Evolutionary conservation across 2,113 vertebrate species (phyloP).

Genomic region (Lampris incognitus): DNA sequence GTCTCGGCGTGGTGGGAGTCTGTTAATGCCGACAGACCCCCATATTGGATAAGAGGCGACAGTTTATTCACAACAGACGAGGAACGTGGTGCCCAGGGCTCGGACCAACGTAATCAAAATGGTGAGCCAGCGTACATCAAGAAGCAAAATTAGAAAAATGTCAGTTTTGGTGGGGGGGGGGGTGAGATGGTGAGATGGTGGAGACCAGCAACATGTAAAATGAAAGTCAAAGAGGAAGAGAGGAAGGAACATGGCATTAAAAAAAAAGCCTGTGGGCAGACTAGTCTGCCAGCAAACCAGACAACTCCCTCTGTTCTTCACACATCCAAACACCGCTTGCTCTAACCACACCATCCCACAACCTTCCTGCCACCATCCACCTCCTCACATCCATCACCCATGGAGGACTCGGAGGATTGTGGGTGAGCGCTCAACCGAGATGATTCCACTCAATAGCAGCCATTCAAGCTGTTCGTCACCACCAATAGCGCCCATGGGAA

Average conservation of each 20-base stretch:
- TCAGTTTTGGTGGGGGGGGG: constrained; percentile 64
- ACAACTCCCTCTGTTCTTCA: constrained; percentile 18
- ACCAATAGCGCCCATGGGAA: constrained; percentile 76
- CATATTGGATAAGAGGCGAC: constrained; percentile 16
- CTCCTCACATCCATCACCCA: constrained; percentile 61
- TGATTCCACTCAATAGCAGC: constrained; percentile 68
- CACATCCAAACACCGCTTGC: constrained; percentile 14
- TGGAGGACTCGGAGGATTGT: constrained; percentile 60
- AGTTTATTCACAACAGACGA: constrained; percentile 27
- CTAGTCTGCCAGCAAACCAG: constrained; percentile 7
- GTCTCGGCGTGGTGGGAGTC: constrained; percentile 34
- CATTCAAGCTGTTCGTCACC: constrained; percentile 64
- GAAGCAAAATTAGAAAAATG: constrained; percentile 64
- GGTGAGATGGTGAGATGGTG: constrained; percentile 46
- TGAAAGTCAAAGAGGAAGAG: constrained; percentile 1
- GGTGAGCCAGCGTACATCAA: neutral
- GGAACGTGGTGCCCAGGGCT: constrained; percentile 21
- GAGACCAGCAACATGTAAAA: constrained; percentile 47
- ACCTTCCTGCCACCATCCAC: constrained; percentile 42
- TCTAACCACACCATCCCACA: constrained; percentile 29
- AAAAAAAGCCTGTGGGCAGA: constrained; percentile 37
- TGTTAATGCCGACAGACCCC: constrained; percentile 13
- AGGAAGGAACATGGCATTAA: constrained; percentile 13
- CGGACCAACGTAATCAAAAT: constrained; percentile 52
- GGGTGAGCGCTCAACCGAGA: constrained; percentile 72